A percentile compares a stretch with the other conserved stretches of the same genome.
These are phyloP conservation scores for Calcarius ornatus DNA, from an alignment of 2,113 vertebrate genomes.

Conservation along the genomic window DNA sequence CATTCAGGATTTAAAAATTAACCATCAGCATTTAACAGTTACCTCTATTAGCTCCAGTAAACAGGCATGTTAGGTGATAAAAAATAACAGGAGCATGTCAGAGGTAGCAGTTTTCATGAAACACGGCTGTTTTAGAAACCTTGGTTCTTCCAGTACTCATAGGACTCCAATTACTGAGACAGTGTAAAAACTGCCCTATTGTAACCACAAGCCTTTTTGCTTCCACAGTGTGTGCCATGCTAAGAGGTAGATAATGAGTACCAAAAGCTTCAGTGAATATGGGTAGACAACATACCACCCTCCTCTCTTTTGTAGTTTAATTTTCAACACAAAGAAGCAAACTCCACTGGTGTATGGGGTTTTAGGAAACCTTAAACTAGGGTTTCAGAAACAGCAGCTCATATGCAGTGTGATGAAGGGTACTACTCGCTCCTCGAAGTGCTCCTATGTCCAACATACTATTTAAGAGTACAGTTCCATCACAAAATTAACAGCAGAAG, in stretches of 20 bases:
- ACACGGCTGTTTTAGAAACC: background rate
- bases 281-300: background rate
- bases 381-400: background rate
- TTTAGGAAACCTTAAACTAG: background rate
- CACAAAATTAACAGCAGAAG: background rate
- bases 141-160: background rate
- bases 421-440: background rate
- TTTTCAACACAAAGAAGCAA: background rate
- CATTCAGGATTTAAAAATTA: background rate
- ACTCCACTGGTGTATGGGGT: background rate
- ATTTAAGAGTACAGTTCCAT: background rate
- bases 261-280: background rate
- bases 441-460: background rate
- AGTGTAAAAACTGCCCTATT: background rate
- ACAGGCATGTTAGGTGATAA: background rate
- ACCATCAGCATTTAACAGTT: background rate
- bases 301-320: background rate
- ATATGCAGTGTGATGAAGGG: background rate
- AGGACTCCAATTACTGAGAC: background rate
- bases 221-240: background rate
- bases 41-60: background rate
- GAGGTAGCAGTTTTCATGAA: background rate
- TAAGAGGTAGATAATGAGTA: background rate
- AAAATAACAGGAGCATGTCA: background rate
- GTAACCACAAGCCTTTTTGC: accelerated